These are phyloP conservation scores for Crenuchus spilurus DNA, from an alignment of 2,797 vertebrate species.

Conservation along the genomic window DNA sequence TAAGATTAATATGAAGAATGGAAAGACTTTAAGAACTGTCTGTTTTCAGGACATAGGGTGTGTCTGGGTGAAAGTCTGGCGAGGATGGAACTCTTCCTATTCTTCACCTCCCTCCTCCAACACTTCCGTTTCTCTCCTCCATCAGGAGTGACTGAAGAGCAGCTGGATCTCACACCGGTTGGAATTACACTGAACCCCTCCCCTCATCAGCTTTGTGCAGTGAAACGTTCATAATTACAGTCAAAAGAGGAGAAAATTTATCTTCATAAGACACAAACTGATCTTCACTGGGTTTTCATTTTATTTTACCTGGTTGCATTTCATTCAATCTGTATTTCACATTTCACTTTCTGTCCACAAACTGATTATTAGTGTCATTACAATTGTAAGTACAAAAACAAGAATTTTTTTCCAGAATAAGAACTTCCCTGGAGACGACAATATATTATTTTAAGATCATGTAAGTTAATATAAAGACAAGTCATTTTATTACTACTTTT, in stretches of 20 bases:
- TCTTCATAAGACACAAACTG: too few species aligned
- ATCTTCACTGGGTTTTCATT: too few species aligned
- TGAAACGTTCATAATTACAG: slow-evolving; percentile 29
- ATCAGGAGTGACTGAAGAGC: slow-evolving; percentile 66
- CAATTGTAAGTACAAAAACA: too few species aligned
- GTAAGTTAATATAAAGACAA: too few species aligned
- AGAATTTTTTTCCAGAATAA: not conserved
- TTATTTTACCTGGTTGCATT: too few species aligned
- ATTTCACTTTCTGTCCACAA: too few species aligned
- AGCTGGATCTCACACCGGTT: slow-evolving; percentile 67
- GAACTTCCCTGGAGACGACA: too few species aligned
- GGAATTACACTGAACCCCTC: slow-evolving; percentile 66
- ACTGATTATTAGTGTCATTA: too few species aligned
- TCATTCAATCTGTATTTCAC: too few species aligned
- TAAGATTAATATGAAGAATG: not conserved
- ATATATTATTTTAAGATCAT: too few species aligned
- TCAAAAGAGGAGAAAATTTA: too few species aligned
- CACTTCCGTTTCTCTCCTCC: slow-evolving; percentile 69
- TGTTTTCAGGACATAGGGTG: slow-evolving; percentile 62
- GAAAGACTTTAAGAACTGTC: not conserved
- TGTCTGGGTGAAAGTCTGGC: slow-evolving; percentile 75
- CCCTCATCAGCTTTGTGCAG: slow-evolving; percentile 52
- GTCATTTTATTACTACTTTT: too few species aligned
- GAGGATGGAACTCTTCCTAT: slow-evolving; percentile 78
- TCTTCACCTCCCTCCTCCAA: slow-evolving; percentile 74